Evolutionary conservation across 2,113 vertebrate species (phyloP).

Genomic region (Furnarius figulus): DNA sequence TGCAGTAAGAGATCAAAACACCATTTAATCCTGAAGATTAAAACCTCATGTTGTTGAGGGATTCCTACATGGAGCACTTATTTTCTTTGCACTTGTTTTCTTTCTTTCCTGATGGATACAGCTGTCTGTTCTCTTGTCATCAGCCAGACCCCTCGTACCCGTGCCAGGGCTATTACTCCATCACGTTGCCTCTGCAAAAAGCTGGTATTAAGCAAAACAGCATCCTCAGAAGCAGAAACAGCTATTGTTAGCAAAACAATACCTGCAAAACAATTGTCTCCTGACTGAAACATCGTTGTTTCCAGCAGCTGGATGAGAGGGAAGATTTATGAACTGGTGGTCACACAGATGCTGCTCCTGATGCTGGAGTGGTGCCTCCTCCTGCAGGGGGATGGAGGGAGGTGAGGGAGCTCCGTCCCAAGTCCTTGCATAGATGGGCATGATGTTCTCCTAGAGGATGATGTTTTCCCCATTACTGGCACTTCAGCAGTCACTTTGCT

Average conservation of each 20-base stretch:
- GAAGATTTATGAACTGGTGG: conserved; percentile 18
- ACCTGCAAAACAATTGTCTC: conserved; percentile 62
- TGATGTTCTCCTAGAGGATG: rapidly evolving
- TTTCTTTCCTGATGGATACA: conserved; percentile 63
- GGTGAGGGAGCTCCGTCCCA: neutral
- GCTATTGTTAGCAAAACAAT: conserved; percentile 77
- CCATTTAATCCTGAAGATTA: conserved; percentile 56
- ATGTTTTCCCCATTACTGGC: neutral
- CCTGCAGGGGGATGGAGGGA: neutral
- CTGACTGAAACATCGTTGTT: conserved; percentile 23
- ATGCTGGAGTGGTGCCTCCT: neutral
- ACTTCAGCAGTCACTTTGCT: neutral
- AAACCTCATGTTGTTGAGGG: conserved; percentile 46
- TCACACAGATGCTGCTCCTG: neutral
- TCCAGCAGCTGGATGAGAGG: conserved; percentile 8
- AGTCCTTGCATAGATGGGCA: rapidly evolving
- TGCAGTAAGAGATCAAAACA: conserved; percentile 61
- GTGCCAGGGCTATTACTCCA: conserved; percentile 66
- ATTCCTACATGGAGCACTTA: conserved; percentile 49
- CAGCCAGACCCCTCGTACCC: conserved; percentile 52
- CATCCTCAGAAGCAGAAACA: conserved; percentile 58
- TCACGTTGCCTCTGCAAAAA: conserved; percentile 60
- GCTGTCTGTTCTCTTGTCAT: conserved; percentile 35
- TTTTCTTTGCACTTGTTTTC: conserved; percentile 41
- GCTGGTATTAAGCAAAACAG: conserved; percentile 72